Base-by-base conservation (phyloP, 53 echinoderm and acorn worm genomes). In the Temnopleurus reevesii region DNA sequence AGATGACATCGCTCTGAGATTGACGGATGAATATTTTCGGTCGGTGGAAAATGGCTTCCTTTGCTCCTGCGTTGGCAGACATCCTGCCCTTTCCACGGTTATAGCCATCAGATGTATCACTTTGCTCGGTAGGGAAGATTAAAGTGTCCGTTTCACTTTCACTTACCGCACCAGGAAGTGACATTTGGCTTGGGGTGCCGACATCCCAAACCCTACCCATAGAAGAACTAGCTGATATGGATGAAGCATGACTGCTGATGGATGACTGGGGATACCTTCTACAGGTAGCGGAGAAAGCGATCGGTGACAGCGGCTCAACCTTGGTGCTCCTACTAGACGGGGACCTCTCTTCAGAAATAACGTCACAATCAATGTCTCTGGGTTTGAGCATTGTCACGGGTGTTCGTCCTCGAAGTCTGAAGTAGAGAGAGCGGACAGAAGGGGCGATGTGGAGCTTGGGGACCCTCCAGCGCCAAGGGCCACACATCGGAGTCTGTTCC, bases 141-240 rank as follows among this genome's bases (percentile, higher is more conserved):
- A n/a, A 6, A 12, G 21, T 24, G 10, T 21, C 60, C 13, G 23
- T 12, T 60, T 85, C 85, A 45, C 7, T 85, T 1, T 85, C 59
- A 38, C 33, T 60, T 2, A 85, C 85, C 26, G 46, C 85, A 3
- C 85, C 63, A 15, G 85, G 85, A 61, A 85, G 60, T 8, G 21
- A 61, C 13, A 85, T 25, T n/a, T 46, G 19, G 45, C 59, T 60
- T 3, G 46, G 60, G 26, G 24, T 29, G n/a, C 45, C 25, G 33
- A 41, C 29, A 43, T 83, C 38, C 36, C 23, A 23, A 18, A 34
- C 19, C 2, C 7, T 33, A 55, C 38, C 28, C 31, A n/a, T 19
- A 27, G 36, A 53, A 10, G 54, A 51, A 33, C 77, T 45, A 2
- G 43, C 17, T 44, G 24, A 17, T 23, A 24, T 3, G 10, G 45